Conservation (phyloP, 2,888 invertebrate species). For the Rutpela maculata region DNA sequence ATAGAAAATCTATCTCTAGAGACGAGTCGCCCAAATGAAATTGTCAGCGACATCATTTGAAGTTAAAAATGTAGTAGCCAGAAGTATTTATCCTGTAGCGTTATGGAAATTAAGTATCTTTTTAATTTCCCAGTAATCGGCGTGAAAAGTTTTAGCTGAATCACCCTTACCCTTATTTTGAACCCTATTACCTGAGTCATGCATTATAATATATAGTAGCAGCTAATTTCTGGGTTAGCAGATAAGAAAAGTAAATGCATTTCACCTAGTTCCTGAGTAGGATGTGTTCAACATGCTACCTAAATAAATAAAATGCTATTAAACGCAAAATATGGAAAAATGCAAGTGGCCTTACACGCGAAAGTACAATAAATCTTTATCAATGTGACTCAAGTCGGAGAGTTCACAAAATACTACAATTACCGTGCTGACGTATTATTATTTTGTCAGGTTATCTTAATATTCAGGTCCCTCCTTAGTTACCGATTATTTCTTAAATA, state of each 20-base stretch:
- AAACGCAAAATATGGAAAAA: constrained; percentile 5
- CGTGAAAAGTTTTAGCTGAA: too few relatives aligned
- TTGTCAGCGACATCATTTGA: too few relatives aligned
- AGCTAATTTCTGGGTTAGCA: neutral
- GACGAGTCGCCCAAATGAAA: too few relatives aligned
- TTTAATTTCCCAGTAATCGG: too few relatives aligned
- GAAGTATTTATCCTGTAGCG: too few relatives aligned
- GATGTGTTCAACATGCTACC: neutral
- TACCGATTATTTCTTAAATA: too few relatives aligned
- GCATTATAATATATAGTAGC: neutral
- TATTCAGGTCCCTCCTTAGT: neutral
- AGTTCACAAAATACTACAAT: too few relatives aligned
- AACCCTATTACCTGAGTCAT: neutral
- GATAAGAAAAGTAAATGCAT: constrained; percentile 7
- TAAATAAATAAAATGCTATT: neutral
- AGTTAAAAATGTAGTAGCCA: too few relatives aligned
- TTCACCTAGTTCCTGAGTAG: neutral
- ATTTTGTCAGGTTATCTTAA: neutral
- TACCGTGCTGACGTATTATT: too few relatives aligned
- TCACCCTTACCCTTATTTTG: too few relatives aligned
- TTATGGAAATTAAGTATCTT: too few relatives aligned
- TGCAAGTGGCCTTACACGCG: neutral
- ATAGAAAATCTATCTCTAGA: too few relatives aligned
- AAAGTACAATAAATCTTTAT: neutral
- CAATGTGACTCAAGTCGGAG: neutral